These are phyloP conservation scores for Anisognathus igniventris DNA, from an alignment of 2,797 vertebrate species.

Conservation along the genomic window DNA sequence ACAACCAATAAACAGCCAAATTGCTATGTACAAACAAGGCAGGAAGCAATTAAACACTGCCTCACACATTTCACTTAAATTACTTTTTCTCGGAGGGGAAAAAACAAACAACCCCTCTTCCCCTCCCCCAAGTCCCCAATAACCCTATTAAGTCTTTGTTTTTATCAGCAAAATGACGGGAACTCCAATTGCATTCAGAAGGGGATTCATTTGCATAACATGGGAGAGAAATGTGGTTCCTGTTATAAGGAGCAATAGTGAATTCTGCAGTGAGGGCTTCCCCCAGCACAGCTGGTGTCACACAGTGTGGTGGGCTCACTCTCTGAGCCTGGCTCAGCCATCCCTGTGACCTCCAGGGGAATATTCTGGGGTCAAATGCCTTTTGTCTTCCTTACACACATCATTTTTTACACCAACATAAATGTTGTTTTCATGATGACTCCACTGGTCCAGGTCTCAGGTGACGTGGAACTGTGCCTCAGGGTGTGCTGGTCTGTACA, in stretches of 20 bases:
- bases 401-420: neutral
- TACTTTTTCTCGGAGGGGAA: conserved; percentile 60
- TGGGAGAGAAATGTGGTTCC: neutral
- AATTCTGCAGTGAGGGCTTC: neutral
- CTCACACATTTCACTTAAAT: conserved; percentile 61
- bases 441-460: neutral
- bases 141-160: conserved; percentile 1
- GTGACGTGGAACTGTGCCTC: rapidly evolving
- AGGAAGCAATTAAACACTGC: conserved; percentile 69
- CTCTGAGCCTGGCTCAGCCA: neutral
- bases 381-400: neutral
- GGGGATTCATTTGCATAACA: neutral
- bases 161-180: neutral
- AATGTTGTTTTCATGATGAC: neutral
- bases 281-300: neutral
- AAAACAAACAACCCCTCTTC: conserved; percentile 17
- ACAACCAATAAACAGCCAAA: conserved; percentile 73
- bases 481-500: neutral
- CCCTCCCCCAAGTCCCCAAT: neutral
- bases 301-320: neutral
- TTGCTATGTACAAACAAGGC: conserved; percentile 75
- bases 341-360: neutral
- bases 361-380: neutral
- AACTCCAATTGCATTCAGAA: neutral
- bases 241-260: neutral